phyloP scores from a whole-genome alignment of 2,113 vertebrate genomes.

The Laticauda laticaudata region DNA sequence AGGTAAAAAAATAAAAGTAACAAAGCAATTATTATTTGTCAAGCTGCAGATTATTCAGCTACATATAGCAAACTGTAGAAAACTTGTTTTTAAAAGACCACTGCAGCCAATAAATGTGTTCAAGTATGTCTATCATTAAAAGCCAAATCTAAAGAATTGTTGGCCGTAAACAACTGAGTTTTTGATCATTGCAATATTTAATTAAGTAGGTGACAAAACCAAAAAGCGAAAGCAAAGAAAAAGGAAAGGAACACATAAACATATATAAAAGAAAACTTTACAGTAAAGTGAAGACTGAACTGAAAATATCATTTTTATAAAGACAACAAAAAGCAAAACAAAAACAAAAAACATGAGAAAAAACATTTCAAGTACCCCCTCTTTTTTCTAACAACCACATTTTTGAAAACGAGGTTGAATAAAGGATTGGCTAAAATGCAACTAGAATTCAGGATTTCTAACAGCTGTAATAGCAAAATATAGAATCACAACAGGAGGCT shows the following conservation, averaged over 20 bases:
- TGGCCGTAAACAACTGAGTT: not conserved
- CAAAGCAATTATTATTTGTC: conserved; percentile 54
- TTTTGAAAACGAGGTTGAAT: not conserved
- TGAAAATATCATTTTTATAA: not conserved
- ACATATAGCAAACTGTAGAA: not conserved
- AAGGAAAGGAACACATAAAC: not conserved
- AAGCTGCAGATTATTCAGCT: conserved; percentile 34
- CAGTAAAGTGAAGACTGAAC: not conserved
- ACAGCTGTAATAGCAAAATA: conserved; percentile 1
- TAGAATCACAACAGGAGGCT: conserved; percentile 1
- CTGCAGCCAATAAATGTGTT: conserved; percentile 29
- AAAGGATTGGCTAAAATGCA: not conserved
- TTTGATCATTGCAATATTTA: not conserved
- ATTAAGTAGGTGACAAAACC: not conserved
- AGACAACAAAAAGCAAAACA: not conserved
- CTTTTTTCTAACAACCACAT: not conserved
- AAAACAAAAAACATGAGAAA: not conserved
- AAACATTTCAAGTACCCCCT: not conserved
- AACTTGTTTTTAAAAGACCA: not conserved
- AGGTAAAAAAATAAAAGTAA: conserved; percentile 12
- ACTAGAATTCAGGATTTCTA: not conserved
- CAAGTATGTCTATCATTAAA: conserved; percentile 33
- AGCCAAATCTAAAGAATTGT: not conserved
- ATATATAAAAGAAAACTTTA: not conserved
- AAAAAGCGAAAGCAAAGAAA: not conserved